Evolutionary conservation across 2,797 vertebrate genomes (phyloP), one percentile per base, ranked within the genome.

Genomic region (Apogon talboti): DNA sequence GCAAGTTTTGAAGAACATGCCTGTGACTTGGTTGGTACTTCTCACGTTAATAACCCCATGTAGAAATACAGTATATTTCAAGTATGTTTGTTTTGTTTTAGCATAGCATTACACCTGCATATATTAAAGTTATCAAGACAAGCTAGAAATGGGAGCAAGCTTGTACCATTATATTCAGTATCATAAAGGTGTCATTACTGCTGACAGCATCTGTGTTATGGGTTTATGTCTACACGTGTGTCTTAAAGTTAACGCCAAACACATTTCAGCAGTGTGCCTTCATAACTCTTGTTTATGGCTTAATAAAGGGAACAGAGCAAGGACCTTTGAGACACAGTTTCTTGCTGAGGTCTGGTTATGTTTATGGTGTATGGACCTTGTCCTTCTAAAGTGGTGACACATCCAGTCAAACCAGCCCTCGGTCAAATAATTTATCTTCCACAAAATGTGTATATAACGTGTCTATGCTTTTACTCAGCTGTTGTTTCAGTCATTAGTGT

Each of bases 361-460:
- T 92, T 91, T 89, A 89, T 88, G 76, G 64, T 14, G 4, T 9
- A 0, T 82, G 82, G 64, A 92, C 90, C 45, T 87, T 91, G 87
- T 75, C 66, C 87, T 70, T 8, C 21, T 14, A 18, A 74, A 79
- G 70, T 10, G 4, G 19, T 62, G 58, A 77, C 65, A 3, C 37
- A 43, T 69, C 65, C 47, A 66, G 41, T 38, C 42, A 55, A 55
- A 67, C 59, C 70, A 21, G 50, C 24, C 16, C 11, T 40, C 6
- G 57, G 30, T 33, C 30, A 33, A 33, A 33, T 33, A 30, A 19
- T 65, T 47, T 56, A 13, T 43, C 21, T 0, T 11, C 7, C 8
- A 14, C 19, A 21, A 18, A 15, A n/a, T 21, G 2, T 35, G n/a
- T 6, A 14, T 33, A 14, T n/a, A 18, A 2, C 35, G 47, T 47